These are phyloP conservation scores for Zaprionus gabonicus DNA, from an alignment of 1,140 invertebrate genomes.

Conservation along the genomic window DNA sequence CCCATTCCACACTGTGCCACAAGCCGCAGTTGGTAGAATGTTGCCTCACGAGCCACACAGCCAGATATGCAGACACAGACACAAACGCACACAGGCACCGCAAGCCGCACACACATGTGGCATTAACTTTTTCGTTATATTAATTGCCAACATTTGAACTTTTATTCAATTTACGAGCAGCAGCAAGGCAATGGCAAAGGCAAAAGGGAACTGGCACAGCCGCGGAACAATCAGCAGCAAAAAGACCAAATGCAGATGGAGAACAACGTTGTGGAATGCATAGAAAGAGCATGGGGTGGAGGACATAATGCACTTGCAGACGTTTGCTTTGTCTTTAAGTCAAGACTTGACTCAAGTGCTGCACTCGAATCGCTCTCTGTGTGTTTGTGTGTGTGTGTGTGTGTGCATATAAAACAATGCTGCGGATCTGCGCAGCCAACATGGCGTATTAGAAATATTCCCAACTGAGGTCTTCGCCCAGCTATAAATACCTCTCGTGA, in stretches of 20 bases:
- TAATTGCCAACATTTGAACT: constrained; percentile 81
- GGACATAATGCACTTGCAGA: constrained; percentile 18
- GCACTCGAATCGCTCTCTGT: constrained; percentile 26
- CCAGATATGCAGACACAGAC: constrained; percentile 7
- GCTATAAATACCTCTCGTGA: constrained; percentile 80
- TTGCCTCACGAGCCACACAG: constrained; percentile 6
- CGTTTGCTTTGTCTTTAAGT: constrained; percentile 47
- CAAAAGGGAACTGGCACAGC: no score
- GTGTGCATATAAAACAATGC: constrained; percentile 64
- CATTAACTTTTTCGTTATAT: constrained; percentile 79
- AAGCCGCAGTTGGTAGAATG: constrained; percentile 43
- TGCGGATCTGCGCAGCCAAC: constrained; percentile 55
- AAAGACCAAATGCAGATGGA: constrained; percentile 31
- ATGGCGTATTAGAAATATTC: constrained; percentile 76
- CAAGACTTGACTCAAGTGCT: constrained; percentile 52
- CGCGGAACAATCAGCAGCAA: constrained; percentile 57
- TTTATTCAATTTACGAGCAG: constrained; percentile 80
- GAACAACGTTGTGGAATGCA: no score
- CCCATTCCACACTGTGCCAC: neutral
- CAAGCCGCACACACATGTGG: constrained; percentile 29
- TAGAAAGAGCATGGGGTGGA: neutral
- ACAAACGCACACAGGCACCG: constrained; percentile 6
- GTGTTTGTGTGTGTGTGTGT: constrained; percentile 19
- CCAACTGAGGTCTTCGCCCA: constrained; percentile 64
- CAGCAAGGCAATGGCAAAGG: constrained; percentile 44